A percentile compares a stretch with the other conserved stretches of the same genome.
Conservation (phyloP, 2,797 vertebrate species). For the Phataginus tricuspis region DNA sequence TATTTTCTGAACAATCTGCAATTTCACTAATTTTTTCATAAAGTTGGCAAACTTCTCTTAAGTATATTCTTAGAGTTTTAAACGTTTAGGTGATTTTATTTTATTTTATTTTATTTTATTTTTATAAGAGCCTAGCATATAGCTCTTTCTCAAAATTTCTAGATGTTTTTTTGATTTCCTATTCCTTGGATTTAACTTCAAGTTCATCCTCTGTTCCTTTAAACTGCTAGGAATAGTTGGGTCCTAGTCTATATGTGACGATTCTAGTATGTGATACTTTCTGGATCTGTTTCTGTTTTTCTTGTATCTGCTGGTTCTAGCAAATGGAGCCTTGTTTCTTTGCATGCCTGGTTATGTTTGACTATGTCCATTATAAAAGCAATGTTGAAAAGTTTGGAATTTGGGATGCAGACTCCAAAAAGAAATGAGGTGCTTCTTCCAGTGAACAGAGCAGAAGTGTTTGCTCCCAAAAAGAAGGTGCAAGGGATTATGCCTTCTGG, state of each 20-base stretch:
- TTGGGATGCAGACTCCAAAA: background rate
- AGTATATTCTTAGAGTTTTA: background rate
- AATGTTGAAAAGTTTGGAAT: background rate
- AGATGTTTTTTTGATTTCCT: background rate
- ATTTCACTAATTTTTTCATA: slow-evolving; percentile 10
- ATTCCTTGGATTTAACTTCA: background rate
- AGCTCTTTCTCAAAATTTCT: background rate
- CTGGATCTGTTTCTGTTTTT: background rate
- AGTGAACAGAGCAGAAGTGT: background rate
- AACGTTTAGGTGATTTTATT: background rate
- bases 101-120: too few species aligned
- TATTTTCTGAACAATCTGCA: background rate
- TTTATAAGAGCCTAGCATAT: background rate
- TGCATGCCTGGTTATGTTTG: background rate
- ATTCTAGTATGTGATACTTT: background rate
- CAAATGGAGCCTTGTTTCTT: background rate
- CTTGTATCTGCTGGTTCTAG: background rate
- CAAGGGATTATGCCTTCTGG: background rate
- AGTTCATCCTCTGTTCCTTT: background rate
- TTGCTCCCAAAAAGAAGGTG: background rate
- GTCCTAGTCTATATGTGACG: background rate
- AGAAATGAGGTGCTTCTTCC: background rate
- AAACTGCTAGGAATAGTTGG: background rate
- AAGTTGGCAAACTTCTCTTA: background rate
- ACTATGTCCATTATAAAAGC: background rate